Evolutionary conservation across 1,140 invertebrate genomes (phyloP), one percentile per base, ranked within the genome.

Genomic region (Carposina sasakii): DNA sequence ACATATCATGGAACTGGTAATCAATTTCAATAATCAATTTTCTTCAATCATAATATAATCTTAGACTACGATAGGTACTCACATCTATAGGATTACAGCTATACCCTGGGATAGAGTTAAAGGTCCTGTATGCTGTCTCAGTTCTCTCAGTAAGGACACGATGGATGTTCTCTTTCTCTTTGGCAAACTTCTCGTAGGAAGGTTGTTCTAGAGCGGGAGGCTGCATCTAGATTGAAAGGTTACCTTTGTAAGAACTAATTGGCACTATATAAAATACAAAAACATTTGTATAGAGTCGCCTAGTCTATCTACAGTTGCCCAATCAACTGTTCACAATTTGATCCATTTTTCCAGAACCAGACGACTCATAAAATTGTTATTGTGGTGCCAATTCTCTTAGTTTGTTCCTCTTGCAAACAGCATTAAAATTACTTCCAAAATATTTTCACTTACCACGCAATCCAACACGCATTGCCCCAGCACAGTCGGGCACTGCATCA

Each of bases 401-500:
- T n/a, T n/a, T n/a, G n/a, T n/a, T n/a, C n/a, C n/a, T n/a, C n/a
- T n/a, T n/a, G n/a, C n/a, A n/a, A n/a, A n/a, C n/a, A n/a, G n/a
- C n/a, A n/a, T n/a, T n/a, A n/a, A n/a, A n/a, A n/a, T n/a, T n/a
- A n/a, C n/a, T n/a, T n/a, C n/a, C n/a, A n/a, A n/a, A n/a, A n/a
- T n/a, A n/a, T n/a, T n/a, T n/a, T n/a, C n/a, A 65, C 71, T 65
- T 20, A 90, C 88, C 36, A 92, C 86, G 31, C 89, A 88, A 59
- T 91, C 89, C 57, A 92, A 85, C 3, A 86, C 88, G 37, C 93
- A 90, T 86, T 98, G 97, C 17, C 97, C 97, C 15, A 96, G 85
- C n/a, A 96, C 92, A 13, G 94, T 95, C 10, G 96, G 94, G 75
- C 97, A 99, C 10, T 98, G 85, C 84, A 94, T 94, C 1, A 96